Evolutionary conservation across 2,888 invertebrate species (phyloP).

Genomic region (Synergus gifuensis): DNA sequence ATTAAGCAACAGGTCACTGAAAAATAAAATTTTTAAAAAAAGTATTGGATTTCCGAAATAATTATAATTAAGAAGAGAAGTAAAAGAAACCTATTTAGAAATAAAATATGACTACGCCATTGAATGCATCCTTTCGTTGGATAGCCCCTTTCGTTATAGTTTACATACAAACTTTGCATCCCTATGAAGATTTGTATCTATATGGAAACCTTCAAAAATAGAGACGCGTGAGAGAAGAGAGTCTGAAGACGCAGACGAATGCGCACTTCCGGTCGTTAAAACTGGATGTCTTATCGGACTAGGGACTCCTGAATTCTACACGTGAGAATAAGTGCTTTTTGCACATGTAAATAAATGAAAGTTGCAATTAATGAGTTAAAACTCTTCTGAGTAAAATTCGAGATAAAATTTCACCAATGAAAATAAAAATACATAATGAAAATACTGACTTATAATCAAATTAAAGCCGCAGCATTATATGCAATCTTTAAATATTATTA

Average conservation of each 20-base stretch:
- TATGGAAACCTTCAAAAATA: slow-evolving; percentile 55
- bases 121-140: slow-evolving; percentile 23
- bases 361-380: neutral
- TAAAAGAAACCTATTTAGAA: neutral
- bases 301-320: neutral
- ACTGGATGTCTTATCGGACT: slow-evolving; percentile 48
- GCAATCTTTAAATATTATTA: neutral
- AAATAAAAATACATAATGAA: neutral
- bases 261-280: slow-evolving; percentile 57
- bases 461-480: neutral
- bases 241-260: slow-evolving; percentile 46
- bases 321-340: slow-evolving; percentile 8
- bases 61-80: neutral
- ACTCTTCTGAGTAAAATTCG: neutral
- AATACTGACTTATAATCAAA: neutral
- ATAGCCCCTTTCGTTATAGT: slow-evolving; percentile 20
- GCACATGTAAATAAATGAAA: neutral
- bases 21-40: no score
- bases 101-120: slow-evolving; percentile 18
- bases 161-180: slow-evolving; percentile 27
- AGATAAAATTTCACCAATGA: no score
- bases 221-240: slow-evolving; percentile 52
- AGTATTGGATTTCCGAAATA: neutral
- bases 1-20: neutral
- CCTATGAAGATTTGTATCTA: slow-evolving; percentile 46